Percentiles rank a stretch among this genome's conserved stretches.
phyloP scores from a whole-genome alignment of 2,797 vertebrate genomes.

The Alfaro cultratus region DNA sequence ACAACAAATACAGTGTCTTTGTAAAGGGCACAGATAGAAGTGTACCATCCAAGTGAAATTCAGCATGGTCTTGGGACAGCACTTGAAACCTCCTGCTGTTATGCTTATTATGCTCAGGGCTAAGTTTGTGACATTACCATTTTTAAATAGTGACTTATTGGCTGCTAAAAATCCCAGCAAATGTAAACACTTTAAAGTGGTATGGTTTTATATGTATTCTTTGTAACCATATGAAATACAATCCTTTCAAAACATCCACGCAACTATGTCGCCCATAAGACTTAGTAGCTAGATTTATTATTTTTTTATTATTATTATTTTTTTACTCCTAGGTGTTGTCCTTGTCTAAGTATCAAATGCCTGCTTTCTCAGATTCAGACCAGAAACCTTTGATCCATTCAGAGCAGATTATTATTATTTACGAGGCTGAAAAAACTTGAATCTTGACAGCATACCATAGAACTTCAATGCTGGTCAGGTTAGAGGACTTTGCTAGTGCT shows the following conservation, averaged over 20 bases:
- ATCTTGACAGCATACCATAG: background rate
- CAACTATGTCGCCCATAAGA: background rate
- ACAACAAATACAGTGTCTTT: background rate
- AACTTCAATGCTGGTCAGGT: background rate
- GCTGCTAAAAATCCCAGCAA: background rate
- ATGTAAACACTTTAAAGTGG: background rate
- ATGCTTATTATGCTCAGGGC: background rate
- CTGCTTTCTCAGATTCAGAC: background rate
- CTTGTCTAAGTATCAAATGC: background rate
- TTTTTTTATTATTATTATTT: no score
- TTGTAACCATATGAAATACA: background rate
- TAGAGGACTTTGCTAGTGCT: background rate
- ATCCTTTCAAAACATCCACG: background rate
- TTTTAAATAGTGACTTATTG: background rate
- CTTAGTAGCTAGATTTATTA: background rate
- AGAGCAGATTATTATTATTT: background rate
- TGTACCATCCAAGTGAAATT: background rate
- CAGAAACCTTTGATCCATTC: background rate
- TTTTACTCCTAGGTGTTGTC: background rate
- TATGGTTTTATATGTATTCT: background rate
- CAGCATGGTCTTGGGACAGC: background rate
- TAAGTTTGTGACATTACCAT: background rate
- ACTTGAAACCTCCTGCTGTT: background rate
- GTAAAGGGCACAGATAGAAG: background rate
- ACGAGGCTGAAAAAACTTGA: background rate